Conservation (phyloP, 2,888 invertebrate genomes). For the Operophtera brumata region DNA sequence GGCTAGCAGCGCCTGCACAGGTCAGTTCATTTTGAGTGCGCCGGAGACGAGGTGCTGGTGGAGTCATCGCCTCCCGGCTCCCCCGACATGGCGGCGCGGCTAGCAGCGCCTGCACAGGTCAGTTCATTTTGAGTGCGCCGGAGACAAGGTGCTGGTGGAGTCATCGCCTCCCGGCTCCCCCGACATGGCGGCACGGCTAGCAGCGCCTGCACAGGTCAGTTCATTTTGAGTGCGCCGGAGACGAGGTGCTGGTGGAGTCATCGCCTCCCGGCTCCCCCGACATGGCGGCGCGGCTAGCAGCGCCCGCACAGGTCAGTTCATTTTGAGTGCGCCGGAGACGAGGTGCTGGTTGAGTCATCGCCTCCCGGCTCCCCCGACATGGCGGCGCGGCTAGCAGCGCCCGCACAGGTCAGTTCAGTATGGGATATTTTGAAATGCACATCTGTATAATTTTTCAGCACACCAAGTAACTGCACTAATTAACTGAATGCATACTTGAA, state of each 20-base stretch:
- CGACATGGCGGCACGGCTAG: slow-evolving; percentile 73
- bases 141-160: slow-evolving; percentile 78
- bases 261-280: slow-evolving; percentile 73
- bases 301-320: slow-evolving; percentile 63
- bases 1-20: slow-evolving; percentile 70
- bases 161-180: slow-evolving; percentile 75
- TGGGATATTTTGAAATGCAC: too few relatives aligned
- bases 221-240: slow-evolving; percentile 75
- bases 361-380: slow-evolving; percentile 73
- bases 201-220: slow-evolving; percentile 66
- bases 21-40: slow-evolving; percentile 71
- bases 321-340: slow-evolving; percentile 78
- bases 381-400: slow-evolving; percentile 73
- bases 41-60: slow-evolving; percentile 77
- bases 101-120: slow-evolving; percentile 71
- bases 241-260: slow-evolving; percentile 77
- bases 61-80: slow-evolving; percentile 76
- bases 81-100: slow-evolving; percentile 73
- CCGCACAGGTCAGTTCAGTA: slow-evolving; percentile 66
- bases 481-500: too few relatives aligned
- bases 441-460: too few relatives aligned
- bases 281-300: slow-evolving; percentile 74
- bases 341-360: slow-evolving; percentile 76
- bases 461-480: too few relatives aligned
- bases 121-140: slow-evolving; percentile 71